Conservation (phyloP, 2,888 invertebrate species). For the Drosophila helvetica region DNA sequence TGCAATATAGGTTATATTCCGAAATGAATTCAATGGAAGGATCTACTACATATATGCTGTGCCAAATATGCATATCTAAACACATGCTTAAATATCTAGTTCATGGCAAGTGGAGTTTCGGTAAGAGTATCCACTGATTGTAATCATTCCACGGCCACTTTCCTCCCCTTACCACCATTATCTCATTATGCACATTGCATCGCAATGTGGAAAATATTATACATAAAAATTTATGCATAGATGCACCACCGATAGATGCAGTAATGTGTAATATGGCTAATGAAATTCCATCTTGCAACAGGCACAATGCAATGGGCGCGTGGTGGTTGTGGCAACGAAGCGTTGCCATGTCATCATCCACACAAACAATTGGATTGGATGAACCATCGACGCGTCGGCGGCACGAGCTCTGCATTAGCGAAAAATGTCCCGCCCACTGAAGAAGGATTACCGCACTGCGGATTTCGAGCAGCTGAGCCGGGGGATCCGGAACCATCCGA, state of each 20-base stretch:
- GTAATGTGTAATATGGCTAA: slow-evolving; percentile 44
- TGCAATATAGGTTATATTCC: too few relatives aligned
- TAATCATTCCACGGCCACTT: neutral
- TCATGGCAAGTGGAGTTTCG: neutral
- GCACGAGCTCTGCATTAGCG: slow-evolving; percentile 7
- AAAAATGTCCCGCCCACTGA: slow-evolving; percentile 55
- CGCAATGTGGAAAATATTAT: slow-evolving; percentile 40
- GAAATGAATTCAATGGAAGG: neutral
- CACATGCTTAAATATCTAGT: too few relatives aligned
- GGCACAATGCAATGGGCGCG: slow-evolving; percentile 32
- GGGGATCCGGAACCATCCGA: slow-evolving; percentile 59
- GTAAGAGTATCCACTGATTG: neutral
- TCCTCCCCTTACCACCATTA: neutral
- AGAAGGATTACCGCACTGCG: slow-evolving; percentile 60
- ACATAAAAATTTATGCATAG: slow-evolving; percentile 63
- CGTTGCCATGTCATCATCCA: slow-evolving; percentile 58
- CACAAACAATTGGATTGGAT: slow-evolving; percentile 23
- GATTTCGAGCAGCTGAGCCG: slow-evolving; percentile 66
- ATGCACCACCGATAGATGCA: slow-evolving; percentile 52
- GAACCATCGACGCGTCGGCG: neutral
- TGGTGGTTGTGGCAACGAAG: slow-evolving; percentile 59
- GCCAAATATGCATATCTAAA: neutral
- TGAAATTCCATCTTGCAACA: slow-evolving; percentile 31
- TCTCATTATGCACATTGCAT: slow-evolving; percentile 8
- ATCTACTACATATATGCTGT: too few relatives aligned